Percentiles rank a stretch among this genome's conserved stretches.
Evolutionary conservation across 2,797 vertebrate species (phyloP).

Genomic region (Gobionotothen gibberifrons): DNA sequence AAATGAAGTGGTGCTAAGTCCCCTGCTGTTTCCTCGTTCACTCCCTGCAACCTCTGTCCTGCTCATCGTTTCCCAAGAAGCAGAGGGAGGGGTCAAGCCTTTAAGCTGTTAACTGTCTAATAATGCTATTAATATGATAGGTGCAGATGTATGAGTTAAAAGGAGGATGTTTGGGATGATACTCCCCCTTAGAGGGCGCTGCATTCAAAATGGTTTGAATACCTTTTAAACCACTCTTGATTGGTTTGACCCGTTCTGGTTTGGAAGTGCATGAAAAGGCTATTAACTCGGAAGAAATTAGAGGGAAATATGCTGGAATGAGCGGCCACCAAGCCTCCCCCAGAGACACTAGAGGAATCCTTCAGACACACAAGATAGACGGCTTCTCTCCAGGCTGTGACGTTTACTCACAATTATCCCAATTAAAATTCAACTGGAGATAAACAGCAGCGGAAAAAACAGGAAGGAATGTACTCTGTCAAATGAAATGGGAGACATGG

Average conservation of each 20-base stretch:
- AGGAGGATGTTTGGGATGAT: slow-evolving; percentile 16
- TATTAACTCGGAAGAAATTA: slow-evolving; percentile 33
- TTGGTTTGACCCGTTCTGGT: slow-evolving; percentile 32
- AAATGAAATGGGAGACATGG: neutral
- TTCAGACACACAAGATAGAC: slow-evolving; percentile 48
- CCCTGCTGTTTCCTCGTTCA: slow-evolving; percentile 38
- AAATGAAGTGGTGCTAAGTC: slow-evolving; percentile 51
- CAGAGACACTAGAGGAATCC: slow-evolving; percentile 58
- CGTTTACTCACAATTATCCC: slow-evolving; percentile 62
- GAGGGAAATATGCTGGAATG: slow-evolving; percentile 29
- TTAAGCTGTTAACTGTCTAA: slow-evolving; percentile 25
- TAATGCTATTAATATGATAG: slow-evolving; percentile 32
- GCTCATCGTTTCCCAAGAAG: slow-evolving; percentile 35
- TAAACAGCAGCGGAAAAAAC: slow-evolving; percentile 30
- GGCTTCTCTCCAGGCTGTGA: neutral
- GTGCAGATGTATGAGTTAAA: slow-evolving; percentile 42
- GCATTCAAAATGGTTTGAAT: slow-evolving; percentile 45
- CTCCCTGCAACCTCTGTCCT: slow-evolving; percentile 31
- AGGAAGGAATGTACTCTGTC: slow-evolving; percentile 38
- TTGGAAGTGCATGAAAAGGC: slow-evolving; percentile 34
- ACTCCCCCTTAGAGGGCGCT: slow-evolving; percentile 13
- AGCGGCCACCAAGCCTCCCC: slow-evolving; percentile 49
- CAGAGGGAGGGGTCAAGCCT: slow-evolving; percentile 40
- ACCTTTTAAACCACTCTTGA: slow-evolving; percentile 33
- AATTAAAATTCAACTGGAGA: slow-evolving; percentile 59